Conservation (phyloP, 2,888 invertebrate genomes). For the Tolmerus cingulatus region DNA sequence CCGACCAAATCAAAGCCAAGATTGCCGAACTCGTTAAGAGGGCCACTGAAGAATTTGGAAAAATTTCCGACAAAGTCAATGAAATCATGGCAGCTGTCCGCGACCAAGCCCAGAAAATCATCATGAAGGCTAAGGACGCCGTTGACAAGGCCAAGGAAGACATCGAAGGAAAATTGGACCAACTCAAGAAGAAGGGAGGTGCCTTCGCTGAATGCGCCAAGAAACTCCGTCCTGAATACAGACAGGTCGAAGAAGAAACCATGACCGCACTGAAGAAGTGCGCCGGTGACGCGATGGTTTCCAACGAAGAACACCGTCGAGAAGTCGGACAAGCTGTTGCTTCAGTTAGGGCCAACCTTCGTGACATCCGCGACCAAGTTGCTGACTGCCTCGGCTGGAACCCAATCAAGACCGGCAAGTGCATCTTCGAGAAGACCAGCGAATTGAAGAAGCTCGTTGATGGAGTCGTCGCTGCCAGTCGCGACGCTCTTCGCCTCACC, state of each 20-base stretch:
- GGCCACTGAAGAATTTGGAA: not conserved
- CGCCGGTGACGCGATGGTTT: not conserved
- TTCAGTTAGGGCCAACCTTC: not conserved
- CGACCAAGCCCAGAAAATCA: not conserved
- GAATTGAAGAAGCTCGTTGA: conserved; percentile 19
- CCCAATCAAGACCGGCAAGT: conserved; percentile 22
- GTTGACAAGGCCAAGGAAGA: not conserved
- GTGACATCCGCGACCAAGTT: not conserved
- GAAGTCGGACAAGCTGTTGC: not conserved
- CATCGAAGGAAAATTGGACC: not conserved
- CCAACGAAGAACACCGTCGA: not conserved
- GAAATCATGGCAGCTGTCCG: not conserved
- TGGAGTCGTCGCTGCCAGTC: not conserved
- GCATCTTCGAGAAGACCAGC: conserved; percentile 6
- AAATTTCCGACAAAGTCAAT: not conserved
- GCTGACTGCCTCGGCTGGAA: conserved; percentile 10
- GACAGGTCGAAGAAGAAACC: not conserved
- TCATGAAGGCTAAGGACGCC: not conserved
- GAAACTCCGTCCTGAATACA: conserved; percentile 28
- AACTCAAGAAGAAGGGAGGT: conserved; percentile 20
- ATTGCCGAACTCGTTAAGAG: not conserved
- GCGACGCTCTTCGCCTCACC: not conserved
- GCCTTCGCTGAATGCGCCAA: conserved; percentile 16
- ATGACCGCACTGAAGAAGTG: conserved; percentile 11
- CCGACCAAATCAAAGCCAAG: conserved; percentile 1